phyloP scores from a whole-genome alignment of 2,888 invertebrate genomes.

The Mystacides longicornis region DNA sequence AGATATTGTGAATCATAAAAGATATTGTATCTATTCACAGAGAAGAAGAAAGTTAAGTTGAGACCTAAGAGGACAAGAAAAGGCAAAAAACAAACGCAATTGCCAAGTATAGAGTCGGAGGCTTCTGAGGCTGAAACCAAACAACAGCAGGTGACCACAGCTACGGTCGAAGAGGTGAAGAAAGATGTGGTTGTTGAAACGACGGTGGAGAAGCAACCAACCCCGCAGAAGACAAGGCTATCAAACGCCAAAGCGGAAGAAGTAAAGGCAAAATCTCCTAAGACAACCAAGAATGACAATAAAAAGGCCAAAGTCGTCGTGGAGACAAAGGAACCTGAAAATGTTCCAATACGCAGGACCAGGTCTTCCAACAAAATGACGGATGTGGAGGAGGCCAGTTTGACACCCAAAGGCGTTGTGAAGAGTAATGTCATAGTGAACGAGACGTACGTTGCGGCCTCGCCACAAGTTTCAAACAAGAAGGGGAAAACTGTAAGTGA shows the following conservation, averaged over 20 bases:
- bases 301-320: background rate
- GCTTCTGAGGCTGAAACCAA: background rate
- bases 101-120: background rate
- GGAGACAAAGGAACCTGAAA: background rate
- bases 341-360: background rate
- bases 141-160: background rate
- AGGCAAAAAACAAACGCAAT: constrained; percentile 2
- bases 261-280: too few relatives aligned
- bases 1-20: too few relatives aligned
- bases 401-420: background rate
- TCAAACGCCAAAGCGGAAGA: too few relatives aligned
- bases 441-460: background rate
- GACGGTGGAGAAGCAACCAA: too few relatives aligned
- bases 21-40: too few relatives aligned
- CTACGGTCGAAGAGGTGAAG: too few relatives aligned
- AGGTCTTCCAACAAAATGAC: background rate
- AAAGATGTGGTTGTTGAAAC: background rate
- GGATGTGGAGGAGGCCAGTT: background rate
- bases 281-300: background rate
- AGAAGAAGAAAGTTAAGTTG: constrained; percentile 14
- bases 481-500: background rate
- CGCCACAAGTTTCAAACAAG: background rate
- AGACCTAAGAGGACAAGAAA: constrained; percentile 17
- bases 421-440: background rate
- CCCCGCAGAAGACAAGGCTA: too few relatives aligned